phyloP scores from a whole-genome alignment of 2,888 invertebrate species.

The Carterocephalus palaemon region DNA sequence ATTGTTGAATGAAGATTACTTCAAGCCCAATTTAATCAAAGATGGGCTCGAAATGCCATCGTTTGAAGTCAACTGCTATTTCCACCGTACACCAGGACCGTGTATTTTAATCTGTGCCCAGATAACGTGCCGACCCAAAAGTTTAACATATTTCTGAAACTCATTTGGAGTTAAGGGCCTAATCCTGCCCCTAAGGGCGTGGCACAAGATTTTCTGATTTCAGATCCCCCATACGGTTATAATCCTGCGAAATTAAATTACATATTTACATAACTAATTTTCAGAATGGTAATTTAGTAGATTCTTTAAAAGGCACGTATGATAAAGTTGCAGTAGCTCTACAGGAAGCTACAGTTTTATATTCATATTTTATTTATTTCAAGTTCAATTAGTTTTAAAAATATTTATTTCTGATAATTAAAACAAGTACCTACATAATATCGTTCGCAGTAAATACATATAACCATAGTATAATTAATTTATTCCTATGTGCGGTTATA shows the following conservation, averaged over 20 bases:
- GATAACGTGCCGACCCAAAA: conserved; percentile 49
- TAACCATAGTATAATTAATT: too few species aligned
- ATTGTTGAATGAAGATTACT: too few species aligned
- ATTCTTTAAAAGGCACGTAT: too few species aligned
- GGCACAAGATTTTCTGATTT: conserved; percentile 21
- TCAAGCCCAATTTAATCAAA: too few species aligned
- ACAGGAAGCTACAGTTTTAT: too few species aligned
- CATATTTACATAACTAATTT: conserved; percentile 21
- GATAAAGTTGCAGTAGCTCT: too few species aligned
- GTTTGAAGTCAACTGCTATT: too few species aligned
- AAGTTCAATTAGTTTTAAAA: background rate
- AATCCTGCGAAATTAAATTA: conserved; percentile 18
- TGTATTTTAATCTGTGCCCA: conserved; percentile 20
- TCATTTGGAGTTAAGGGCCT: conserved; percentile 46
- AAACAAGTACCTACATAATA: background rate
- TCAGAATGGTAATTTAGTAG: conserved; percentile 7
- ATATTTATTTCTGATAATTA: background rate
- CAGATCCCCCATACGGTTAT: conserved; percentile 18
- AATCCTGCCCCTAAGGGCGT: conserved; percentile 40
- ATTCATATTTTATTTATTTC: background rate
- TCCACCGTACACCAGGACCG: too few species aligned
- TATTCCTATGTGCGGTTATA: background rate
- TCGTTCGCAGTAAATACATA: background rate
- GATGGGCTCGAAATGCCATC: too few species aligned
- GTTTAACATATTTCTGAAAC: conserved; percentile 51